Percentiles rank a stretch among this genome's conserved stretches.
phyloP scores from a whole-genome alignment of 37 sponge, comb jelly and placozoan genomes.

The Aphrocallistes beatrix region DNA sequence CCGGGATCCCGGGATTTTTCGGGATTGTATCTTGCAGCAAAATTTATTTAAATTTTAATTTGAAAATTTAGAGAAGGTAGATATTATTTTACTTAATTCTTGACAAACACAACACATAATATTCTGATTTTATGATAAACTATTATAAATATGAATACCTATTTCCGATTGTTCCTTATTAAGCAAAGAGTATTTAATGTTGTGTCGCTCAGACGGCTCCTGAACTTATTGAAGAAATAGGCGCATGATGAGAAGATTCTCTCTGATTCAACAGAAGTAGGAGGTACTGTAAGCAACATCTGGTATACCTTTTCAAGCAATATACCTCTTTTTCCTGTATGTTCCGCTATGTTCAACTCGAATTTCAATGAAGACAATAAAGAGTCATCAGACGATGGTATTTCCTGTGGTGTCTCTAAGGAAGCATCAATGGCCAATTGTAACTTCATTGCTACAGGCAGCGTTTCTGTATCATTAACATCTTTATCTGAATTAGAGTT shows the following conservation, averaged over 20 bases:
- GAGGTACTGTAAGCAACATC: slow-evolving; percentile 10
- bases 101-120: slow-evolving; percentile 18
- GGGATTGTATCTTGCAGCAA: slow-evolving; percentile 17
- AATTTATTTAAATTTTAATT: not conserved
- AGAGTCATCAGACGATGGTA: slow-evolving; percentile 10
- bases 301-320: not conserved
- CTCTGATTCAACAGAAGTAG: slow-evolving; percentile 19
- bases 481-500: not conserved
- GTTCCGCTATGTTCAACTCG: not conserved
- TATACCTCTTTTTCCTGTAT: not conserved
- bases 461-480: not conserved
- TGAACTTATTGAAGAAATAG: not conserved
- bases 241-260: not conserved
- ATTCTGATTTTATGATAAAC: not conserved
- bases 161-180: slow-evolving; percentile 8
- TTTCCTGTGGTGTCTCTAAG: slow-evolving; percentile 11
- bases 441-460: slow-evolving; percentile 19
- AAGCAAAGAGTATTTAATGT: slow-evolving; percentile 19
- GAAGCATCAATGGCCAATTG: slow-evolving; percentile 19
- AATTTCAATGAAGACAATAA: slow-evolving; percentile 13
- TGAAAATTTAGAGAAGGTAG: slow-evolving; percentile 10
- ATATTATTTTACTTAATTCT: not conserved
- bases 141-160: not conserved
- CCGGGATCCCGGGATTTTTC: not conserved
- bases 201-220: slow-evolving; percentile 5